Conservation (phyloP, 2,888 invertebrate species). For the Glyphotaelius pellucidus region DNA sequence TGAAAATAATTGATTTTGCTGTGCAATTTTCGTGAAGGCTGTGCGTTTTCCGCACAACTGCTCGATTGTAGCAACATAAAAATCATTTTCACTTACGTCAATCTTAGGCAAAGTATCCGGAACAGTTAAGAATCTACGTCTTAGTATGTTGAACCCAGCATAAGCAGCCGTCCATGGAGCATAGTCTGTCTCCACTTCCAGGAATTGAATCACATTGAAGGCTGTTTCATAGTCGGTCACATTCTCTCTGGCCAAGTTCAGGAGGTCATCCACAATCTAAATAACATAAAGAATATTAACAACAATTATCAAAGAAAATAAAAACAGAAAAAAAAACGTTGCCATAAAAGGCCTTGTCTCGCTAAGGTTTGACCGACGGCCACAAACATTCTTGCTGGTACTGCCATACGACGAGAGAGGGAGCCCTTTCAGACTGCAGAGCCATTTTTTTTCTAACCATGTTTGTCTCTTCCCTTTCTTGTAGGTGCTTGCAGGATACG, state of each 20-base stretch:
- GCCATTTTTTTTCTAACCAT: too few species aligned
- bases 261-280: conserved; percentile 86
- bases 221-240: conserved; percentile 79
- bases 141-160: conserved; percentile 77
- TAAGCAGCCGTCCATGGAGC: conserved; percentile 88
- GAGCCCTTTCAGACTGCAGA: too few species aligned
- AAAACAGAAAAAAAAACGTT: too few species aligned
- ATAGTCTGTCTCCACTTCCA: conserved; percentile 82
- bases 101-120: conserved; percentile 71
- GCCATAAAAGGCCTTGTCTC: too few species aligned
- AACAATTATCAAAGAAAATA: too few species aligned
- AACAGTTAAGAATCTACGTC: conserved; percentile 72
- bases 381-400: too few species aligned
- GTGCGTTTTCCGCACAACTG: not conserved
- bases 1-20: too few species aligned
- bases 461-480: too few species aligned
- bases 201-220: conserved; percentile 83
- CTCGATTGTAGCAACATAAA: not conserved
- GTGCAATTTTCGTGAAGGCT: too few species aligned
- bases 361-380: too few species aligned
- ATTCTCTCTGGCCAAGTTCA: conserved; percentile 85
- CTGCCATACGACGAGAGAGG: too few species aligned
- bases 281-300: not conserved
- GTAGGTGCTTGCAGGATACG: too few species aligned
- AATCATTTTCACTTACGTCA: conserved; percentile 69